phyloP scores from a whole-genome alignment of 2,888 invertebrate genomes.

The Acleris holmiana region DNA sequence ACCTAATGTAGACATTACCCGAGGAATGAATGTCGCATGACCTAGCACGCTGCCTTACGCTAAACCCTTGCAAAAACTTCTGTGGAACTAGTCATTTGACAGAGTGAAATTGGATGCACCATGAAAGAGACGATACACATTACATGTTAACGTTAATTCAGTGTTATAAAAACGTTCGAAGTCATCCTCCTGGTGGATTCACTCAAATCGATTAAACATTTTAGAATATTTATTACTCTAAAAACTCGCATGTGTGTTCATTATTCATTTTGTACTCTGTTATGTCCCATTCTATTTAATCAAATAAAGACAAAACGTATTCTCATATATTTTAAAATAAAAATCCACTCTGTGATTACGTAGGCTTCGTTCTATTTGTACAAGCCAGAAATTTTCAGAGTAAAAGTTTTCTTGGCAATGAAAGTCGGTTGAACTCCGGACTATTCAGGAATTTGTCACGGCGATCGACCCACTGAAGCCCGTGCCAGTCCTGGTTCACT shows the following conservation, averaged over 20 bases:
- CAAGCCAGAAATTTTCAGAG: constrained; percentile 30
- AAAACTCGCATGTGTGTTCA: too few species aligned
- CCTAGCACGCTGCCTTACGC: constrained; percentile 5
- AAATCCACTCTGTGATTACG: constrained; percentile 8
- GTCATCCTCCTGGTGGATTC: too few species aligned
- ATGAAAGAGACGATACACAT: too few species aligned
- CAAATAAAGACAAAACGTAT: constrained; percentile 11
- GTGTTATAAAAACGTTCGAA: too few species aligned
- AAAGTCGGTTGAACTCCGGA: constrained; percentile 51
- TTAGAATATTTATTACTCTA: too few species aligned
- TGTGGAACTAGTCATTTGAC: too few species aligned
- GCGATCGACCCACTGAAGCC: constrained; percentile 40
- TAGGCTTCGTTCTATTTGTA: constrained; percentile 13
- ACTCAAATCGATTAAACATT: too few species aligned
- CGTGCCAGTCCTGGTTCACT: constrained; percentile 26
- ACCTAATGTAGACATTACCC: constrained; percentile 16
- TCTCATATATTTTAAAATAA: constrained; percentile 7
- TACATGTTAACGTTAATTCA: too few species aligned
- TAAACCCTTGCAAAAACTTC: background rate
- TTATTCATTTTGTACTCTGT: too few species aligned
- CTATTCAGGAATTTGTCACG: constrained; percentile 61
- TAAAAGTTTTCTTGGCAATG: constrained; percentile 38
- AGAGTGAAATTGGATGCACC: too few species aligned
- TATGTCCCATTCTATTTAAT: too few species aligned
- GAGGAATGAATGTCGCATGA: constrained; percentile 12